Base-by-base conservation (phyloP, 1,140 invertebrate genomes). In the Zaprionus ornatus region DNA sequence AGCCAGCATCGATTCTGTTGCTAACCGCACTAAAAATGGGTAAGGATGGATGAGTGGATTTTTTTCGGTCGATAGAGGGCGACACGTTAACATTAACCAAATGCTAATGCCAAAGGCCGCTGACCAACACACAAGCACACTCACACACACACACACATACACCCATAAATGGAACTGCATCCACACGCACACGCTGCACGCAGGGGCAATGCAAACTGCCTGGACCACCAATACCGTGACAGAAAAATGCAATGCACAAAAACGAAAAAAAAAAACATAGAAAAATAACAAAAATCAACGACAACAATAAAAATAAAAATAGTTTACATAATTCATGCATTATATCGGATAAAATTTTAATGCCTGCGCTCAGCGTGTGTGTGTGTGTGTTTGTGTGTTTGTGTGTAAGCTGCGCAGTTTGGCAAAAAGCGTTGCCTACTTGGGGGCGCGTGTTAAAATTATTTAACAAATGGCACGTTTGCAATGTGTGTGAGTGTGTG, bases 261-360 rank as follows among this genome's bases (percentile, higher is more conserved):
- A 21, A 29, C 13, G 13, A 13, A 32, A 54, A 57, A 64, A 74
- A 77, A 56, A 57, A 74, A 42, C 29, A 73, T 55, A 56, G 55
- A 77, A 69, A 74, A 74, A 70, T 75, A 71, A 71, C 73, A 74
- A 74, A 77, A 74, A 77, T 70, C 60, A 73, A 74, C 62, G 80
- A 59, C 75, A 84, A 85, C 74, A 84, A 84, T 85, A 80, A 78
- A 88, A 87, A 80, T 73, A 87, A 87, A 87, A 87, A 87, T 87
- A 87, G 84, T 88, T 87, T 87, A 87, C 84, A 87, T 87, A 87
- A 88, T 87, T 87, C 85, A 87, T 83, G 84, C 79, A 87, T 87
- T 87, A 87, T 87, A 84, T 87, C 85, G 85, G 84, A 87, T 87
- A 86, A 87, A 88, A 87, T 79, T 84, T 87, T 87, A 87, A 87